These are phyloP conservation scores for Blomia tropicalis DNA, from an alignment of 2,888 invertebrate species.

Conservation along the genomic window DNA sequence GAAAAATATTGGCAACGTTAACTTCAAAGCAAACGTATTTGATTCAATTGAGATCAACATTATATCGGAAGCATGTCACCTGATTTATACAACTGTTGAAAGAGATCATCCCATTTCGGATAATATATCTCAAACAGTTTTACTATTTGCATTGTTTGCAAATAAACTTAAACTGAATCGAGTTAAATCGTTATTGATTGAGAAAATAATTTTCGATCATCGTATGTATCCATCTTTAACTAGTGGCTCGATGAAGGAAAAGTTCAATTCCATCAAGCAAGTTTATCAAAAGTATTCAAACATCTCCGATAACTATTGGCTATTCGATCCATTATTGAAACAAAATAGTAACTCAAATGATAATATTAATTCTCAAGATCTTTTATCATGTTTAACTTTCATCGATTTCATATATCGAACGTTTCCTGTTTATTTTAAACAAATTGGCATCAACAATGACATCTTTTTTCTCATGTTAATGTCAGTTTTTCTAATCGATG, in stretches of 20 bases:
- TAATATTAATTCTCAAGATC: not conserved
- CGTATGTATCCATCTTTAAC: not conserved
- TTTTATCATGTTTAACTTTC: constrained; percentile 1
- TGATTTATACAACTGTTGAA: not conserved
- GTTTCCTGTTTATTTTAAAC: constrained; percentile 1
- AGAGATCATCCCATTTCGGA: not conserved
- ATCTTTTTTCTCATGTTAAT: constrained; percentile 8
- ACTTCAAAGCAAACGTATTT: not conserved
- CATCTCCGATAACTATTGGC: constrained; percentile 18
- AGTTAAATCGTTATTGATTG: not conserved
- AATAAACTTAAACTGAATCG: not conserved
- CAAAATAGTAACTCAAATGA: not conserved
- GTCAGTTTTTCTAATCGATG: constrained; percentile 14
- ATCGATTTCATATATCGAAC: not conserved
- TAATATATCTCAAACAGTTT: not conserved
- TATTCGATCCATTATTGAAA: constrained; percentile 23
- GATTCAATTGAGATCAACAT: constrained; percentile 13
- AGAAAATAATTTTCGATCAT: not conserved
- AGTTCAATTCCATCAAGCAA: constrained; percentile 3
- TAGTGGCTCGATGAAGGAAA: not conserved
- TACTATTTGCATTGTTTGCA: not conserved
- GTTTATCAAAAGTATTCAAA: constrained; percentile 16
- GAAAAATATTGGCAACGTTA: not conserved
- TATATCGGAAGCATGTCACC: not conserved
- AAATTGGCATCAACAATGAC: constrained; percentile 1